Conservation (phyloP, 2,888 invertebrate species). For the Apomyelois bistriatella region DNA sequence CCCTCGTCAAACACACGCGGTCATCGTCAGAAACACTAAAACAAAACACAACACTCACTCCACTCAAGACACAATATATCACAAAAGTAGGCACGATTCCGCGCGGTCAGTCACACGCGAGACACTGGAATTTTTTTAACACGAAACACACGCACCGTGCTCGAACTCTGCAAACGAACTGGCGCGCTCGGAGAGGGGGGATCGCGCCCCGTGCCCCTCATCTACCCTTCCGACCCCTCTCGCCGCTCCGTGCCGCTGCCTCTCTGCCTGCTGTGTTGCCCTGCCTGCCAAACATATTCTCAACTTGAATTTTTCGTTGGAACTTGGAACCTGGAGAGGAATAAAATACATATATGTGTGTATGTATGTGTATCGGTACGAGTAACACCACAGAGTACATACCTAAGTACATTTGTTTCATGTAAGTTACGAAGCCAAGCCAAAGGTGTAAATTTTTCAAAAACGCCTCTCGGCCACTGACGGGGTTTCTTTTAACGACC, state of each 20-base stretch:
- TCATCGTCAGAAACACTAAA: conserved; percentile 62
- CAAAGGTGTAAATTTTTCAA: too few species aligned
- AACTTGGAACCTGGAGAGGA: conserved; percentile 42
- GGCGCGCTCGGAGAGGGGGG: conserved; percentile 44
- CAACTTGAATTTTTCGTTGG: conserved; percentile 76
- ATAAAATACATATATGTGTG: too few species aligned
- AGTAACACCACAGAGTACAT: too few species aligned
- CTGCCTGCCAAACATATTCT: conserved; percentile 61
- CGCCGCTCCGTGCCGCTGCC: conserved; percentile 40
- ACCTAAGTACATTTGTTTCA: too few species aligned
- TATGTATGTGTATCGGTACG: too few species aligned
- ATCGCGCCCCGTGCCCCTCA: conserved; percentile 43
- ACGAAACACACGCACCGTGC: conserved; percentile 40
- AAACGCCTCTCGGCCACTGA: too few species aligned
- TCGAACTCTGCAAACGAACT: conserved; percentile 59
- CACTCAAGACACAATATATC: conserved; percentile 62
- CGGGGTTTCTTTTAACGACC: too few species aligned
- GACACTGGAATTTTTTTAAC: conserved; percentile 30
- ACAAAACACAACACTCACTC: conserved; percentile 67
- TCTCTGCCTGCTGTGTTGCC: conserved; percentile 45
- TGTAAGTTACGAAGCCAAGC: too few species aligned
- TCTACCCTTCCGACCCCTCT: conserved; percentile 52
- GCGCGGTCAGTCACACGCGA: conserved; percentile 64
- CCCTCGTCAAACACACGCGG: conserved; percentile 77
- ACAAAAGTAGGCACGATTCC: conserved; percentile 51